Evolutionary conservation across 2,888 invertebrate genomes (phyloP).

Genomic region (Brachynemurus nebulosus): DNA sequence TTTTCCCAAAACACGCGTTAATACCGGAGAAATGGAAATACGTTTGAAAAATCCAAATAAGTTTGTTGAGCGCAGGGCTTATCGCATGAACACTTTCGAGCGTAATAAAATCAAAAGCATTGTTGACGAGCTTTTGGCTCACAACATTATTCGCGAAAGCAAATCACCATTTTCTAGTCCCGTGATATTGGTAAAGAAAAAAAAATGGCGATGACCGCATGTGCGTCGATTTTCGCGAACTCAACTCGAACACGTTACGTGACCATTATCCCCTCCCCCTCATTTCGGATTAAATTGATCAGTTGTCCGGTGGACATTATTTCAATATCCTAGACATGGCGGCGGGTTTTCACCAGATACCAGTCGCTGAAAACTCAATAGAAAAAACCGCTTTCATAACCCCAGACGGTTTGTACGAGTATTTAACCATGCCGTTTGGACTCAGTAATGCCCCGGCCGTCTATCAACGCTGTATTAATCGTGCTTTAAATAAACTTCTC

Average conservation of each 20-base stretch:
- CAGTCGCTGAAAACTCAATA: background rate
- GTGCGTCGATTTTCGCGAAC: constrained; percentile 18
- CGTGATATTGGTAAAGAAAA: constrained; percentile 17
- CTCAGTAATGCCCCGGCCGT: constrained; percentile 18
- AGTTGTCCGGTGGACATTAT: constrained; percentile 17
- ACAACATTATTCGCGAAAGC: constrained; percentile 16
- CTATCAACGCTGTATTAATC: constrained; percentile 16
- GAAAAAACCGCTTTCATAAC: constrained; percentile 1
- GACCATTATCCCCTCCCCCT: constrained; percentile 19
- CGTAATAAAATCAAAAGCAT: constrained; percentile 11
- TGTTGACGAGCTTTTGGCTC: constrained; percentile 11
- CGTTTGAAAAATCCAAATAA: constrained; percentile 12
- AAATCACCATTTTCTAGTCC: constrained; percentile 18
- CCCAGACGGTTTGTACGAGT: constrained; percentile 14
- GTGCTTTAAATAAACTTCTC: constrained; percentile 16
- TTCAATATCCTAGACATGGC: constrained; percentile 15
- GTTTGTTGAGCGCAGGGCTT: constrained; percentile 14
- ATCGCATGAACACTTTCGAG: constrained; percentile 10
- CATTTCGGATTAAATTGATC: constrained; percentile 18
- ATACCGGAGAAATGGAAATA: constrained; percentile 14
- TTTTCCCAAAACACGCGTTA: constrained; percentile 12
- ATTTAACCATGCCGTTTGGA: constrained; percentile 18
- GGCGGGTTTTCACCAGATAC: constrained; percentile 5
- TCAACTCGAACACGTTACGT: constrained; percentile 19
- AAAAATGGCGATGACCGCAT: constrained; percentile 17